These are phyloP conservation scores for Ligdia adustata DNA, from an alignment of 2,888 invertebrate species.

Conservation along the genomic window DNA sequence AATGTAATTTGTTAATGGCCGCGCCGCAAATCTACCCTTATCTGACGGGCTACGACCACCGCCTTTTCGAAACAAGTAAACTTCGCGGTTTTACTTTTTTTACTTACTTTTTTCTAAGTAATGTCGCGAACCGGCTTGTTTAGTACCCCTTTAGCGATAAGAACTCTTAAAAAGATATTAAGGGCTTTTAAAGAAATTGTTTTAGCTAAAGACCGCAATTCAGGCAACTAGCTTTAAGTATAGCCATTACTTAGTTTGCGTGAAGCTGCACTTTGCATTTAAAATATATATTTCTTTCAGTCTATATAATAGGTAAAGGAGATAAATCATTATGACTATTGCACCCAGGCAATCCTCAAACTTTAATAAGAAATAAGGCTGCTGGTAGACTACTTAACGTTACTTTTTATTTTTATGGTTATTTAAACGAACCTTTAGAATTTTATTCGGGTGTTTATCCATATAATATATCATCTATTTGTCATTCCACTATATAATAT, in stretches of 20 bases:
- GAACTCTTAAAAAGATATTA: constrained; percentile 75
- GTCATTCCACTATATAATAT: too few relatives aligned
- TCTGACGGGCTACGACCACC: constrained; percentile 72
- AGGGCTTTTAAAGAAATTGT: constrained; percentile 77
- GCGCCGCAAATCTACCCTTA: constrained; percentile 75
- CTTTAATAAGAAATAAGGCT: too few relatives aligned
- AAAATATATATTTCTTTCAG: too few relatives aligned
- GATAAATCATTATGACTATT: too few relatives aligned
- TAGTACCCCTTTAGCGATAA: constrained; percentile 76
- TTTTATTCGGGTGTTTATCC: too few relatives aligned
- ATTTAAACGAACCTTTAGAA: too few relatives aligned
- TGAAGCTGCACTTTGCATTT: neutral
- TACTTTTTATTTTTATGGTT: too few relatives aligned
- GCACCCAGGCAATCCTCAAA: too few relatives aligned
- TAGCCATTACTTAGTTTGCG: neutral
- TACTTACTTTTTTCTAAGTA: too few relatives aligned
- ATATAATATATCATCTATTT: too few relatives aligned
- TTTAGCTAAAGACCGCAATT: constrained; percentile 43
- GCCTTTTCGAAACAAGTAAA: constrained; percentile 79
- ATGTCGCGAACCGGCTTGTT: constrained; percentile 71
- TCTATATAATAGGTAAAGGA: too few relatives aligned
- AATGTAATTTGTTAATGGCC: constrained; percentile 78
- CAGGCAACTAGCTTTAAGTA: constrained; percentile 1
- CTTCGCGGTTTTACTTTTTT: constrained; percentile 66
- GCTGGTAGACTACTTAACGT: too few relatives aligned